Evolutionary conservation across 2,113 vertebrate species (phyloP).

Genomic region (Carassius auratus): DNA sequence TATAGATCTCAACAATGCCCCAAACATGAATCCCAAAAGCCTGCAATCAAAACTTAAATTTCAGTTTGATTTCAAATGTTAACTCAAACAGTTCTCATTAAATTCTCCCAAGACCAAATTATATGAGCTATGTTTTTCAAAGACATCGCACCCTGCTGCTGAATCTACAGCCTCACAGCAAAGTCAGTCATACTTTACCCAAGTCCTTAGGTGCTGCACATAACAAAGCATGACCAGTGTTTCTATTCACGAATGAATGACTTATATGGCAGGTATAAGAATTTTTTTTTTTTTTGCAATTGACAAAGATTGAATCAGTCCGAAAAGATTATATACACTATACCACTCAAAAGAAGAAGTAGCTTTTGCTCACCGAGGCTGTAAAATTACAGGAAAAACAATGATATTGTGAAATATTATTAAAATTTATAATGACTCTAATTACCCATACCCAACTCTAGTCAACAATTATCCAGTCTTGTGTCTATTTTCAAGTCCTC

Average conservation of each 20-base stretch:
- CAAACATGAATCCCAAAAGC: neutral
- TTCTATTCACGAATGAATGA: neutral
- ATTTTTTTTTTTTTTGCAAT: too few species aligned
- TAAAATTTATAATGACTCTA: too few species aligned
- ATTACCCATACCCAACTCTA: neutral
- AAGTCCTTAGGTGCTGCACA: neutral
- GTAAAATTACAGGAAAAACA: neutral
- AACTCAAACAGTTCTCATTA: neutral
- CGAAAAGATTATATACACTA: too few species aligned
- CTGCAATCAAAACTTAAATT: neutral
- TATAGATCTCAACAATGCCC: neutral
- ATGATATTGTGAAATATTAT: too few species aligned
- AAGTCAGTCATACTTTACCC: neutral
- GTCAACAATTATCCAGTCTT: neutral
- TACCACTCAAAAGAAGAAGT: neutral
- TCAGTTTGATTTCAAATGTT: neutral
- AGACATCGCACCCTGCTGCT: neutral
- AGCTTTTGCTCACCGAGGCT: neutral
- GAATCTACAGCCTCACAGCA: neutral
- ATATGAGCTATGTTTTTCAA: neutral
- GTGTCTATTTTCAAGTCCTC: neutral
- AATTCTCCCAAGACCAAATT: constrained; percentile 8
- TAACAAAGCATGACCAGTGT: neutral
- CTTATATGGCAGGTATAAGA: neutral
- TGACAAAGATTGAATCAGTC: too few species aligned